A percentile compares a stretch with the other conserved stretches of the same genome.
phyloP scores from a whole-genome alignment of 2,113 vertebrate species.

The Catharus fuscescens region DNA sequence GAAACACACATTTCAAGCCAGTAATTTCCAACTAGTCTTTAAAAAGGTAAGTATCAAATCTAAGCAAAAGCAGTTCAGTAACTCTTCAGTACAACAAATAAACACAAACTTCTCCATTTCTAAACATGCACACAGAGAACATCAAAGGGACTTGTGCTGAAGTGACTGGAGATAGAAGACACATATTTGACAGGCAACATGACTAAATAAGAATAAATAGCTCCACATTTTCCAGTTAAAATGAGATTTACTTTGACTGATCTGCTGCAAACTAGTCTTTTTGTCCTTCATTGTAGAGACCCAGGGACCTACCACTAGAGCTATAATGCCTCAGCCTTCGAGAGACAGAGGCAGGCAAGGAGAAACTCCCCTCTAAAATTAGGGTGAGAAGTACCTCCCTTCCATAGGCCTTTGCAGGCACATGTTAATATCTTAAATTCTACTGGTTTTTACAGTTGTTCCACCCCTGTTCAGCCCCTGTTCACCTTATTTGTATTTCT shows the following conservation, averaged over 20 bases:
- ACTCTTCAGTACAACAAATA: background rate
- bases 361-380: too few relatives aligned
- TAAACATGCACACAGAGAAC: background rate
- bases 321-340: too few relatives aligned
- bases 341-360: too few relatives aligned
- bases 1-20: background rate
- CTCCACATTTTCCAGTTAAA: conserved; percentile 36
- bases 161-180: background rate
- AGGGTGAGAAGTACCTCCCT: too few relatives aligned
- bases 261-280: background rate
- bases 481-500: too few relatives aligned
- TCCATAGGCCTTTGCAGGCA: too few relatives aligned
- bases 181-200: background rate
- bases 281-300: background rate
- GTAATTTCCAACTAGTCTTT: background rate
- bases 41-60: background rate
- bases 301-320: too few relatives aligned
- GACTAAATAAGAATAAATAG: background rate
- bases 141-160: background rate
- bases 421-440: too few relatives aligned
- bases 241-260: conserved; percentile 2
- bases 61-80: background rate
- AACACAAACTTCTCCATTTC: background rate
- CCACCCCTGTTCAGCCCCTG: too few relatives aligned
- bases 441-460: too few relatives aligned